Base-by-base conservation (phyloP, 2,888 invertebrate genomes). In the Carcina quercana region DNA sequence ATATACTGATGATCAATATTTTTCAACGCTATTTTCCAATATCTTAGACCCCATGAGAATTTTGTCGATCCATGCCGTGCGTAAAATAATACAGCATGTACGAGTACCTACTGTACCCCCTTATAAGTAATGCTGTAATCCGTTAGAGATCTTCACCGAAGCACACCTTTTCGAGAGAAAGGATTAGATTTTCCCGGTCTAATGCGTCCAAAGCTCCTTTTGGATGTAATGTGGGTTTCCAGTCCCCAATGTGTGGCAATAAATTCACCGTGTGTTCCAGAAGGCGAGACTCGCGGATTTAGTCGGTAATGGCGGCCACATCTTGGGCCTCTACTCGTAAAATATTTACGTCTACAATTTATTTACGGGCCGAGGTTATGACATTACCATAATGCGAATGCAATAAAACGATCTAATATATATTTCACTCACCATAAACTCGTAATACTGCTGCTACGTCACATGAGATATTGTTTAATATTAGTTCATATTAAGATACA, bases 371-470 rank as follows among this genome's bases (percentile, higher is more conserved):
- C 41, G 46, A 57, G 52, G 59, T 67, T 67, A 65, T 66, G 58
- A 59, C 58, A 66, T 65, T 67, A 70, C 59, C 55, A 55, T 69
- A 63, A 69, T 64, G 61, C 44, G 45, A 53, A 53, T 53, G 62
- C 61, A 59, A 67, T 74, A 69, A 69, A 70, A 63, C 47, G 41
- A 44, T 40, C 49, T 43, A 50, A 52, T 53, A 61, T 65, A 52
- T 38, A 59, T 59, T n/a, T 59, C 52, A 48, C 54, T 59, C 40
- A 37, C 49, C 46, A 59, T 74, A 61, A 68, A 68, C 59, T 51
- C 32, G 25, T 34, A 42, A 50, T 50, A 50, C 47, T 42, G 50
- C n/a, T n/a, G 39, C 45, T 35, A 44, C 41, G 40, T 28, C 47
- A n/a, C n/a, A n/a, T n/a, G n/a, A n/a, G n/a, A n/a, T n/a, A n/a